Conservation (phyloP, 2,888 invertebrate genomes). For the Tortrix viridana region DNA sequence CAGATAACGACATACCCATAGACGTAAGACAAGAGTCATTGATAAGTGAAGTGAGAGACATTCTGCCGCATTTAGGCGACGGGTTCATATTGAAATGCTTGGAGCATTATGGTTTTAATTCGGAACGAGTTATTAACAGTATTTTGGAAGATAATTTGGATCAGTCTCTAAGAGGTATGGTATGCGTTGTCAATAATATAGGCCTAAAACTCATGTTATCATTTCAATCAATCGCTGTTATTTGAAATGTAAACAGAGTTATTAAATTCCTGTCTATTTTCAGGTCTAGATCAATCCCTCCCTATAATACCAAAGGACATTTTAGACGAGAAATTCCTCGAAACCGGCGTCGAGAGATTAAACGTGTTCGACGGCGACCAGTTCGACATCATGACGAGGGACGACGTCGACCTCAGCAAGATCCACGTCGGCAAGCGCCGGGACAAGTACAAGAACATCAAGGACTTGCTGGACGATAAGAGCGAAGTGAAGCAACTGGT, state of each 20-base stretch:
- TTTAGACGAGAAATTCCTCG: conserved; percentile 78
- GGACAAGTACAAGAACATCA: conserved; percentile 84
- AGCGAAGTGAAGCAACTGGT: conserved; percentile 76
- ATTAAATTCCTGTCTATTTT: background rate
- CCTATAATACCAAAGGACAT: conserved; percentile 87
- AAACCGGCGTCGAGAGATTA: conserved; percentile 84
- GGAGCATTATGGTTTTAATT: conserved; percentile 89
- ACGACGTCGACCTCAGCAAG: conserved; percentile 76
- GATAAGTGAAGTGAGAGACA: conserved; percentile 88
- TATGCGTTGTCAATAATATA: background rate
- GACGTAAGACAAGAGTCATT: conserved; percentile 76
- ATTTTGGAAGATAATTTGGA: conserved; percentile 89
- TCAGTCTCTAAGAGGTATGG: conserved; percentile 64
- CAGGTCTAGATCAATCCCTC: conserved; percentile 79
- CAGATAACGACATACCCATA: conserved; percentile 70
- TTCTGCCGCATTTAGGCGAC: conserved; percentile 92
- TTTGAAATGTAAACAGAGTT: no score
- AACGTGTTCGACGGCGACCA: conserved; percentile 91
- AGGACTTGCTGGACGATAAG: conserved; percentile 89
- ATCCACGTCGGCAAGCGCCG: conserved; percentile 85
- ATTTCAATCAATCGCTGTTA: no score
- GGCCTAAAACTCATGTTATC: no score
- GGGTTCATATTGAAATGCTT: conserved; percentile 90
- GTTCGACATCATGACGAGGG: conserved; percentile 89
- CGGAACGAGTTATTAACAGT: conserved; percentile 91